Evolutionary conservation across 2,888 invertebrate species (phyloP).

Genomic region (Plagodis pulveraria): DNA sequence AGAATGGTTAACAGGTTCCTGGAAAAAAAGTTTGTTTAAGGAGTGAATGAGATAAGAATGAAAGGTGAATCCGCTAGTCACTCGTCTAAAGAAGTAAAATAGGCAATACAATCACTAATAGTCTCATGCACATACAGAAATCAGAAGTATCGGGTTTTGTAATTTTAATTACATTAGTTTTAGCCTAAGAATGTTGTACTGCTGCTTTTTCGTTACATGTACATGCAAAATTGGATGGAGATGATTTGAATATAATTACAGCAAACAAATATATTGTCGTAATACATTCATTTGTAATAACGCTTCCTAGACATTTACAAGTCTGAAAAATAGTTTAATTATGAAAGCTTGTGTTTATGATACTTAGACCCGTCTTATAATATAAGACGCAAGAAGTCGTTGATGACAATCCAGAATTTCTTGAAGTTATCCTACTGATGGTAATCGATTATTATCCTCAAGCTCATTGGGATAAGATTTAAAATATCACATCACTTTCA

Average conservation of each 20-base stretch:
- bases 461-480: slow-evolving; percentile 13
- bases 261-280: neutral
- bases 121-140: no score
- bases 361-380: slow-evolving; percentile 21
- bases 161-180: no score
- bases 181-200: no score
- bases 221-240: no score
- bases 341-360: slow-evolving; percentile 16
- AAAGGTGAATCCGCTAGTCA: neutral
- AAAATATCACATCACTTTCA: slow-evolving; percentile 8
- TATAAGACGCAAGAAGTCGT: slow-evolving; percentile 16
- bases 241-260: no score
- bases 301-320: slow-evolving; percentile 23
- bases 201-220: no score
- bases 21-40: neutral
- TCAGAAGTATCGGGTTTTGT: no score
- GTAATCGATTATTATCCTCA: slow-evolving; percentile 10
- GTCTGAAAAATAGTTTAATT: slow-evolving; percentile 24
- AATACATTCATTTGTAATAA: slow-evolving; percentile 5
- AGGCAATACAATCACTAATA: no score
- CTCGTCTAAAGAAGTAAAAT: no score
- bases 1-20: slow-evolving; percentile 8
- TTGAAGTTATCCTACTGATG: slow-evolving; percentile 1
- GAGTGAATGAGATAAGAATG: neutral
- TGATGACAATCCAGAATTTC: slow-evolving; percentile 31